phyloP scores from a whole-genome alignment of 2,113 vertebrate genomes.

The Vulpes vulpes region DNA sequence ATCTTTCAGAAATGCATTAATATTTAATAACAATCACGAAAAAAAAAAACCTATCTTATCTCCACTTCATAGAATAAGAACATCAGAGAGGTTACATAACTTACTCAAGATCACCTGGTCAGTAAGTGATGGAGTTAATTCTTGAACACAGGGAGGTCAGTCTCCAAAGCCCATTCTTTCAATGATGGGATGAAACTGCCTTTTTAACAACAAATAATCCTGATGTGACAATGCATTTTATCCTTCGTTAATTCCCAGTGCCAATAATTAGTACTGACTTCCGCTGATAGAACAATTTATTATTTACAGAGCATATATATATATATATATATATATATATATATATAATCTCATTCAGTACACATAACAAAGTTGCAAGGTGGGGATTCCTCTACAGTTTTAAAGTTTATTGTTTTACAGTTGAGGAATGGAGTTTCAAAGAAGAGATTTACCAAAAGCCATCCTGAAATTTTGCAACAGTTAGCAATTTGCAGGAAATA shows the following conservation, averaged over 20 bases:
- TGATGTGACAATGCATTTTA: not conserved
- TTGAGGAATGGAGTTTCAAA: not conserved
- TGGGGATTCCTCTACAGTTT: not conserved
- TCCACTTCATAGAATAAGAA: not conserved
- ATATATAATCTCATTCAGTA: not conserved
- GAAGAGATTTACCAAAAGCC: not conserved
- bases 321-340: no score
- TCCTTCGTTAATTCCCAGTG: not conserved
- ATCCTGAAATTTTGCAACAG: not conserved
- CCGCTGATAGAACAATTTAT: not conserved
- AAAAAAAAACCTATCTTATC: not conserved
- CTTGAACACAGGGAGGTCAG: not conserved
- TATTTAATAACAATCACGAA: not conserved
- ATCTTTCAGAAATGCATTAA: not conserved
- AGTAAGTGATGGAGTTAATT: not conserved
- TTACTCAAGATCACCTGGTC: not conserved
- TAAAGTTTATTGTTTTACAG: not conserved
- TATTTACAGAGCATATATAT: not conserved
- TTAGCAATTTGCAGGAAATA: constrained; percentile 12
- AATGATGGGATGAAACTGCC: not conserved
- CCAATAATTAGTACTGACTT: not conserved
- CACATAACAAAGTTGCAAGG: not conserved
- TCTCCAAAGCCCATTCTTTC: not conserved
- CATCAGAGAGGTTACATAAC: not conserved
- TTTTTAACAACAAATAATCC: not conserved